Base-by-base conservation (phyloP, 1,140 invertebrate species). In the Ceratosolen fusciceps region DNA sequence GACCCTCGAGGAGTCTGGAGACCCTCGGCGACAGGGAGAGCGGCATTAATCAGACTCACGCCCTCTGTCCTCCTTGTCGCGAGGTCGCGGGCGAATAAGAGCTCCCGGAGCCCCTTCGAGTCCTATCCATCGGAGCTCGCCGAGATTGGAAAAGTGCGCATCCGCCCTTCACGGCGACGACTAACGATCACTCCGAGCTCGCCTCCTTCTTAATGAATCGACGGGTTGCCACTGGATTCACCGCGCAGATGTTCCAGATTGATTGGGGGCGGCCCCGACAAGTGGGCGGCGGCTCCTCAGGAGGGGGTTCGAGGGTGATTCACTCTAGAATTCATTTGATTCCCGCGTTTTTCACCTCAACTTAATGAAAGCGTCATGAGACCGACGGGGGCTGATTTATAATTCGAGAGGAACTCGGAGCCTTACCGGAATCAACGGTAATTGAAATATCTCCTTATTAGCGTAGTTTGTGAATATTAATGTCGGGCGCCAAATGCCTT, bases 11-110 rank as follows among this genome's bases (percentile, higher is more conserved):
- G 24, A 58, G 47, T 10, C 58, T 49, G 52, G 49, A 62, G 49
- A 60, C 26, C 49, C 73, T 19, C 10, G 49, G 80, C 82, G 82
- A 81, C 60, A 34, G 62, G 80, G 65, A 77, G 80, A 62, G 19
- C 29, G 39, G 56, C 83, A 79, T 86, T 86, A 85, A 86, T 86
- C 84, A 85, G 84, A 82, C 83, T 85, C 82, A 84, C 84, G 84
- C 85, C 85, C 81, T 80, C 75, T 58, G 74, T 80, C 56, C 77
- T 80, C 49, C 5, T 52, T 19, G 12, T 52, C 56, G 79, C 14
- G 37, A 21, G 65, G 29, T n/a, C n/a, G n/a, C 19, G 10, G 71
- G 71, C 71, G 68, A 65, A 60, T 65, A 74, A 79, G 31, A 68
- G 7, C 47, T 52, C 16, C 16, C 37, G n/a, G 12, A 47, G 10